Percentiles rank a stretch among this genome's conserved stretches.
Evolutionary conservation across 2,113 vertebrate genomes (phyloP).

Genomic region (Columba livia): DNA sequence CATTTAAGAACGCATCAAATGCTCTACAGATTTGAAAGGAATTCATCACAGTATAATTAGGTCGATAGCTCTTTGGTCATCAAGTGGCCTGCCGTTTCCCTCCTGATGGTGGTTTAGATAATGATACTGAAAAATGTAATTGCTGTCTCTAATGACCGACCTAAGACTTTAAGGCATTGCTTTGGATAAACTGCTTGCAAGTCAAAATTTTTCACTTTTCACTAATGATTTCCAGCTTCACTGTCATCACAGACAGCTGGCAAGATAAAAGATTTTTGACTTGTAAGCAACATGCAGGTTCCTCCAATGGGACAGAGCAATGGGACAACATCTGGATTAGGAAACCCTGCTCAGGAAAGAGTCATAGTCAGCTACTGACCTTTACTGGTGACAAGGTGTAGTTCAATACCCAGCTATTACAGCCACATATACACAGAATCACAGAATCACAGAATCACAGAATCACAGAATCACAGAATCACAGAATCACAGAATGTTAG

Average conservation of each 20-base stretch:
- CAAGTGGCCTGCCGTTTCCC: neutral
- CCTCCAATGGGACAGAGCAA: neutral
- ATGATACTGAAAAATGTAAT: neutral
- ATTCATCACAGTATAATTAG: constrained; percentile 47
- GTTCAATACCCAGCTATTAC: neutral
- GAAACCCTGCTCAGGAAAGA: neutral
- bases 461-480: too few relatives aligned
- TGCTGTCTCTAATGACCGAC: neutral
- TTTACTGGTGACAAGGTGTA: neutral
- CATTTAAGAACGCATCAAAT: constrained; percentile 40
- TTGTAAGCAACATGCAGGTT: neutral
- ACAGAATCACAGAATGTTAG: too few relatives aligned
- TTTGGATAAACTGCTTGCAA: neutral
- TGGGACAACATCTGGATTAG: neutral
- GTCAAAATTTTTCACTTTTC: neutral
- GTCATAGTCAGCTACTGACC: neutral
- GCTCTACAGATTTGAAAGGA: constrained; percentile 44
- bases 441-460: too few relatives aligned
- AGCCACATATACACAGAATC: neutral
- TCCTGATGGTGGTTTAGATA: neutral
- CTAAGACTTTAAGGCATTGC: neutral
- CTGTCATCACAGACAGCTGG: neutral
- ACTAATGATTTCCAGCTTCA: neutral
- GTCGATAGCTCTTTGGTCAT: constrained; percentile 39
- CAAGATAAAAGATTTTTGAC: neutral